Base-by-base conservation (phyloP, 2,797 vertebrate species). In the Potorous gilbertii region DNA sequence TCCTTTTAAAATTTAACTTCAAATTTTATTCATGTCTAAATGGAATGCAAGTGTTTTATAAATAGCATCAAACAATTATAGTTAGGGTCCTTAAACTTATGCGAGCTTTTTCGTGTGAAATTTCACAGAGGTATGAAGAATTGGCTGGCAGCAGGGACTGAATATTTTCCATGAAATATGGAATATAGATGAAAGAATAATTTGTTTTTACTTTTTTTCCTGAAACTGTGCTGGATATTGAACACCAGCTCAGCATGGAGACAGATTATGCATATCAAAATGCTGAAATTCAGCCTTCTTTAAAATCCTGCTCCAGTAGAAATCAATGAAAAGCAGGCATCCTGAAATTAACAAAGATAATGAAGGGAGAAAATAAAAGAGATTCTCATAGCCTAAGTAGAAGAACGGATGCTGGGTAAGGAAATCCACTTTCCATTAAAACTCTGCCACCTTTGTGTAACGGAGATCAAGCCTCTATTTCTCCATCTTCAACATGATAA, bases 1-100 rank as follows among this genome's bases (percentile, higher is more conserved):
- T 94, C 92, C n/a, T 56, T 24, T 93, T 93, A 91, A 5, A 92
- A 94, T 62, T 54, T 90, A 56, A 92, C 12, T 1, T 95, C 94
- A 92, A 91, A 90, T 94, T 81, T 81, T 81, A 81, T 81, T 5
- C 62, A 90, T 34, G 54, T 57, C 18, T 55, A 90, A 95, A 92
- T 81, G 94, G 14, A 95, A 5, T 56, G 6, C 52, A 56, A 90
- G 8, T 94, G 29, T 16, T 95, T 90, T 90, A 59, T 46, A 91
- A 62, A 94, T 66, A 92, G 6, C 91, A 91, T 54, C 55, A 95
- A 14, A 0, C 91, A 93, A 91, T 91, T 62, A 87, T 11, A 93
- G 55, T 54, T 34, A 90, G 52, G 1, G 3, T 27, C 34, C 90
- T 96, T 81, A 92, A 1, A 10, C 92, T 90, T 93, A 74, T n/a